Percentiles rank a stretch among this genome's conserved stretches.
Conservation (phyloP, 2,797 vertebrate species). For the Lithobates pipiens region DNA sequence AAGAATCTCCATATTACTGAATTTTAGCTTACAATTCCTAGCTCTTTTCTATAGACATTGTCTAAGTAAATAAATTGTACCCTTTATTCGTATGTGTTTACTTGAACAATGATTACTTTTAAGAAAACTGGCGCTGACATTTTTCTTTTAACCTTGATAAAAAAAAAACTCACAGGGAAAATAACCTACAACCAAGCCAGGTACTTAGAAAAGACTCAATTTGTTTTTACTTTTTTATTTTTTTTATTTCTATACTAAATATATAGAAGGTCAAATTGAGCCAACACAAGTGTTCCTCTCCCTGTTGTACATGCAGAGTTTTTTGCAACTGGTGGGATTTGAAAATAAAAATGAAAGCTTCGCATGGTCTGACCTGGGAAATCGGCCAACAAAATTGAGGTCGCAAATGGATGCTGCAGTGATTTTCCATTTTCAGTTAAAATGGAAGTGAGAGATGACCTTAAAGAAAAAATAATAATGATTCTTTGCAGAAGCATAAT, state of each 20-base stretch:
- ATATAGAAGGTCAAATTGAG: slow-evolving; percentile 10
- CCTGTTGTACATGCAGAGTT: slow-evolving; percentile 23
- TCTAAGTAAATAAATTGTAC: slow-evolving; percentile 36
- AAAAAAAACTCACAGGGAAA: slow-evolving; percentile 30
- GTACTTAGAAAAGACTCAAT: slow-evolving; percentile 28
- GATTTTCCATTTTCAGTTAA: slow-evolving; percentile 44
- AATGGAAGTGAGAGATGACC: slow-evolving; percentile 43
- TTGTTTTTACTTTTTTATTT: neutral
- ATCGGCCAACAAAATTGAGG: slow-evolving; percentile 52
- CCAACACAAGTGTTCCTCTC: neutral
- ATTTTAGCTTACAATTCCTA: slow-evolving; percentile 30
- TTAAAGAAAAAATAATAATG: slow-evolving; percentile 39
- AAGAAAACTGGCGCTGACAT: slow-evolving; percentile 17
- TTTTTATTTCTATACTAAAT: neutral
- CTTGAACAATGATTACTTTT: slow-evolving; percentile 34
- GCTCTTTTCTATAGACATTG: slow-evolving; percentile 32
- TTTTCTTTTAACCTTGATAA: slow-evolving; percentile 39
- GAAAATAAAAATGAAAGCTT: slow-evolving; percentile 55
- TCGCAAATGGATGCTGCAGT: slow-evolving; percentile 31
- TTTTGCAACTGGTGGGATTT: slow-evolving; percentile 47
- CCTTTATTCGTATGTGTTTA: slow-evolving; percentile 27
- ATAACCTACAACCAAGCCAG: slow-evolving; percentile 22
- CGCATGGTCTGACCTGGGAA: slow-evolving; percentile 47
- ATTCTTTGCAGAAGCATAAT: slow-evolving; percentile 19
- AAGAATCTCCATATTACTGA: slow-evolving; percentile 22